phyloP scores from a whole-genome alignment of 2,797 vertebrate species.

The Parambassis ranga region DNA sequence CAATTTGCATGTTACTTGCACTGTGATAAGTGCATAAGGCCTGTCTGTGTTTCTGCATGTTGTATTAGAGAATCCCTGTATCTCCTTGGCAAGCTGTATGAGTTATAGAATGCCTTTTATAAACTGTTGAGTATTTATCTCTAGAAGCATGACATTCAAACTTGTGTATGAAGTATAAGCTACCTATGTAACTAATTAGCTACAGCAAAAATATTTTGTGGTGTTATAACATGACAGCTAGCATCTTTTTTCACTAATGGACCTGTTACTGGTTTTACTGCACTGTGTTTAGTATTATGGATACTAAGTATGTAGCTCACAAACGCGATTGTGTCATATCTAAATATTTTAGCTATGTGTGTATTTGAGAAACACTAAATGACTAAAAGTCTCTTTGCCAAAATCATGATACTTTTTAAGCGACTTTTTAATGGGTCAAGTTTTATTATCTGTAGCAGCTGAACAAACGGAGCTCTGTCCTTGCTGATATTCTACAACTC shows the following conservation, averaged over 20 bases:
- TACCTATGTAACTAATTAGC: neutral
- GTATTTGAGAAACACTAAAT: constrained; percentile 20
- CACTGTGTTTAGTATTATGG: constrained; percentile 19
- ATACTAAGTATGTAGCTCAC: constrained; percentile 25
- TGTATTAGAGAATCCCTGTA: neutral
- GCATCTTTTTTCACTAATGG: neutral
- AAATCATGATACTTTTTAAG: neutral
- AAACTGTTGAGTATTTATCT: constrained; percentile 4
- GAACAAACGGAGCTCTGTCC: constrained; percentile 9
- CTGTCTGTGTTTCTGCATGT: constrained; percentile 1
- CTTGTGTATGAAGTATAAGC: neutral
- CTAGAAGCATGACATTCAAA: constrained; percentile 7
- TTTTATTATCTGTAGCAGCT: neutral
- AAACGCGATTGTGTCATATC: constrained; percentile 16
- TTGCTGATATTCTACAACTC: constrained; percentile 18
- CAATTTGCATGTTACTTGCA: constrained; percentile 14
- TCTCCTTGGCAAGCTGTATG: constrained; percentile 12
- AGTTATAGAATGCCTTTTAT: neutral
- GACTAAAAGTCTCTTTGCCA: neutral
- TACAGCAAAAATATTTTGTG: neutral
- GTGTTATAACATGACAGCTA: constrained; percentile 8
- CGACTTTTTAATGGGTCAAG: too few relatives aligned
- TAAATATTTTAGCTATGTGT: constrained; percentile 11
- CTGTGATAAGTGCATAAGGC: neutral
- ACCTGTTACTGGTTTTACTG: constrained; percentile 11